These are phyloP conservation scores for Ectemnius lituratus DNA, from an alignment of 2,888 invertebrate species.

Conservation along the genomic window DNA sequence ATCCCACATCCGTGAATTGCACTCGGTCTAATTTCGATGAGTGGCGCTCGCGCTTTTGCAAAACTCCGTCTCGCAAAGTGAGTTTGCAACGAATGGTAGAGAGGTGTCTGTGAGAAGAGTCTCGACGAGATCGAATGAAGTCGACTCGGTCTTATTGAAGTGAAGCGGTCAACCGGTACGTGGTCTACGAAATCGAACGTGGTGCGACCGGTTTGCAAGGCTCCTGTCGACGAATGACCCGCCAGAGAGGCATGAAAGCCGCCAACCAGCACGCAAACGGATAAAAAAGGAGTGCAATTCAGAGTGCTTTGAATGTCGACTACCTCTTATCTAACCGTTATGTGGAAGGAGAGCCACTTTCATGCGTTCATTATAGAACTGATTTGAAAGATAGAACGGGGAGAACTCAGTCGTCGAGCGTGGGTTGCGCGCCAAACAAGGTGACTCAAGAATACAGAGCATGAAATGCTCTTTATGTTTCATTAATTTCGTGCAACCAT, in stretches of 20 bases:
- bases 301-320: conserved; percentile 20
- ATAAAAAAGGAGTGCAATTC: conserved; percentile 8
- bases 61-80: too few species aligned
- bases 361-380: neutral
- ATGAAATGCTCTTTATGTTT: too few species aligned
- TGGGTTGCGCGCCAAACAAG: too few species aligned
- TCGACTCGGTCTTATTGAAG: conserved; percentile 24
- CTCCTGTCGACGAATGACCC: conserved; percentile 24
- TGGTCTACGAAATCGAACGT: conserved; percentile 40
- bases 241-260: conserved; percentile 6
- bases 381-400: too few species aligned
- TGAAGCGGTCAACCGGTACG: conserved; percentile 33
- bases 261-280: neutral
- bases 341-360: conserved; percentile 1
- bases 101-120: neutral
- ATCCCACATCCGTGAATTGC: too few species aligned
- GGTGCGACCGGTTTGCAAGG: conserved; percentile 42
- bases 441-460: too few species aligned
- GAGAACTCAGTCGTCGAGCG: too few species aligned
- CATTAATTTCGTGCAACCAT: too few species aligned
- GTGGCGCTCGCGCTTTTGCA: too few species aligned
- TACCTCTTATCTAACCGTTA: conserved; percentile 28
- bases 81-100: too few species aligned
- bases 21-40: too few species aligned
- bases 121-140: neutral